Evolutionary conservation across 1,140 invertebrate species (phyloP).

Genomic region (Heliothis virescens): DNA sequence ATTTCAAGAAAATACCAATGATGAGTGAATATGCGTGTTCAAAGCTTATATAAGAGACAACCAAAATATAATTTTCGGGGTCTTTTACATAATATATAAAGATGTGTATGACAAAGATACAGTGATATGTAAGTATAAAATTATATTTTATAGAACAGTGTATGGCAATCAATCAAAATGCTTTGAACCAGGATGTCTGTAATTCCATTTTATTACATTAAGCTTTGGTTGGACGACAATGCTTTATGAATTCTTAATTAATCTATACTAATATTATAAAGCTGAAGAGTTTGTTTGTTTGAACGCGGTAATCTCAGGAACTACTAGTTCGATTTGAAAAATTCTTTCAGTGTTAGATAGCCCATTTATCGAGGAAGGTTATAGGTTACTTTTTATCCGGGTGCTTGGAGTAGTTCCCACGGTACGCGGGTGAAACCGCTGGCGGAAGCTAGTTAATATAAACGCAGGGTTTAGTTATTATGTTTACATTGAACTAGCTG

Average conservation of each 20-base stretch:
- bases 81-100: constrained; percentile 7
- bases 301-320: too few species aligned
- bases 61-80: constrained; percentile 19
- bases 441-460: too few species aligned
- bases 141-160: neutral
- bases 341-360: too few species aligned
- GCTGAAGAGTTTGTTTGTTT: too few species aligned
- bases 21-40: neutral
- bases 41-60: constrained; percentile 22
- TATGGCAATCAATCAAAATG: constrained; percentile 11
- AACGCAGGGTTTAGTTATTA: too few species aligned
- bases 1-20: neutral
- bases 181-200: constrained; percentile 1
- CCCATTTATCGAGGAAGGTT: too few species aligned
- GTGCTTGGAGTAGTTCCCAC: too few species aligned
- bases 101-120: neutral
- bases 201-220: neutral
- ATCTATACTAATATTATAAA: too few species aligned
- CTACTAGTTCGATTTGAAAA: too few species aligned
- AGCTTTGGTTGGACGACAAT: constrained; percentile 16
- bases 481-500: too few species aligned
- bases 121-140: neutral
- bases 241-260: neutral
- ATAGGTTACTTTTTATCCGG: too few species aligned
- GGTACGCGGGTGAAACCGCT: too few species aligned